phyloP scores from a whole-genome alignment of 2,888 invertebrate genomes.

The Drosophila peninsularis region DNA sequence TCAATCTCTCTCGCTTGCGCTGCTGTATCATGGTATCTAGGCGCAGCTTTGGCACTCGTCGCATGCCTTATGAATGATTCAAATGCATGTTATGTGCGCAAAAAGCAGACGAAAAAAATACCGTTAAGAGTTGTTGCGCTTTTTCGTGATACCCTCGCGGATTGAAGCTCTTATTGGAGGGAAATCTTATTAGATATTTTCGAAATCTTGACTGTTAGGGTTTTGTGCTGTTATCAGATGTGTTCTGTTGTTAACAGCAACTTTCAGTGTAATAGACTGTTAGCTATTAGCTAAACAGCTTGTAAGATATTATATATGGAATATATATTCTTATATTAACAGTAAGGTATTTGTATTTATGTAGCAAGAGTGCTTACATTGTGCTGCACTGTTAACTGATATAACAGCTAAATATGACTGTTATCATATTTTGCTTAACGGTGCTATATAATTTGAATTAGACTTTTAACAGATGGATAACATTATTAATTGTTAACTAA shows the following conservation, averaged over 20 bases:
- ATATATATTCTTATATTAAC: too few relatives aligned
- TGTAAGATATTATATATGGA: too few relatives aligned
- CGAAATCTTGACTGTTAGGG: not conserved
- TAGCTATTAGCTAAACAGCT: not conserved
- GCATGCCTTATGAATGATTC: constrained; percentile 81
- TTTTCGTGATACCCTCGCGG: constrained; percentile 39
- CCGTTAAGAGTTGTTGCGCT: constrained; percentile 77
- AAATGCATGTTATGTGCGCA: constrained; percentile 77
- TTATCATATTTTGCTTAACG: too few relatives aligned
- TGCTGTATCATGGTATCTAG: constrained; percentile 30
- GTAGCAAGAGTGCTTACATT: too few relatives aligned
- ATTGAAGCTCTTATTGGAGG: constrained; percentile 9
- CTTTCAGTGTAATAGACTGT: not conserved
- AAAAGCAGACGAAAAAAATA: constrained; percentile 54
- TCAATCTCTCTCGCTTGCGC: constrained; percentile 11
- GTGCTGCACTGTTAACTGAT: too few relatives aligned
- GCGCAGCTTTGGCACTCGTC: constrained; percentile 66
- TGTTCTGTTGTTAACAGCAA: not conserved
- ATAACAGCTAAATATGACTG: too few relatives aligned
- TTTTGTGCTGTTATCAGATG: not conserved
- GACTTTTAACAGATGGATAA: too few relatives aligned
- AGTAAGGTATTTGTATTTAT: too few relatives aligned
- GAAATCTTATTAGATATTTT: not conserved
- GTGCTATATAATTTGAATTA: too few relatives aligned
- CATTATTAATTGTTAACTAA: too few relatives aligned